A percentile compares a stretch with the other conserved stretches of the same genome.
Evolutionary conservation across 64 coral and sea anemone genomes (phyloP).

Genomic region (Dendronephthya gigantea): DNA sequence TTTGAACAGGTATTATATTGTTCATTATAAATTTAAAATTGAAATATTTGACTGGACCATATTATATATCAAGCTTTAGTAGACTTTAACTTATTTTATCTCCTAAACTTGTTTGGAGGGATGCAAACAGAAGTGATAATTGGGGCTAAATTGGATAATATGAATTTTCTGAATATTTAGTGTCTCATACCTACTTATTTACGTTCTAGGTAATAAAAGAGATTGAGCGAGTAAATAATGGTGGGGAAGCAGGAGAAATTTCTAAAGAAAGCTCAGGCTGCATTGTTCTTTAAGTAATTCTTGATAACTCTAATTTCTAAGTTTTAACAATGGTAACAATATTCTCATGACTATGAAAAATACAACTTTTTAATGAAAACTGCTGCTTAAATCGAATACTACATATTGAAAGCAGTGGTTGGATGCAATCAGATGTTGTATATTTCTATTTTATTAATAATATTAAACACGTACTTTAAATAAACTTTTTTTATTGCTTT

Average conservation of each 20-base stretch:
- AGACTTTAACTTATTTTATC: no score
- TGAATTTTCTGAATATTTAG: no score
- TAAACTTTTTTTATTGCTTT: not conserved
- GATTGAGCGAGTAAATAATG: not conserved
- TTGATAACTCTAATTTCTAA: no score
- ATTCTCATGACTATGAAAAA: not conserved
- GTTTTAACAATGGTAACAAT: not conserved
- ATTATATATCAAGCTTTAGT: no score
- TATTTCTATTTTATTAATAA: not conserved
- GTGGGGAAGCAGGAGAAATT: not conserved
- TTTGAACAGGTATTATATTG: not conserved
- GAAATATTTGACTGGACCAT: not conserved
- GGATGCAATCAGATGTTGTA: not conserved
- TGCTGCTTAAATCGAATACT: not conserved
- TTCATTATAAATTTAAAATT: not conserved
- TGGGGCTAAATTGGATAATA: no score
- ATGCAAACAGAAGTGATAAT: no score
- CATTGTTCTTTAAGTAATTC: not conserved
- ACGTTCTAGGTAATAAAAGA: not conserved
- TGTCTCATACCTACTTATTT: no score
- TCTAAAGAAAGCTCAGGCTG: not conserved
- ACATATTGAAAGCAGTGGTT: not conserved
- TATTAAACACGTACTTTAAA: not conserved
- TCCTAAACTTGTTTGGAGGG: no score
- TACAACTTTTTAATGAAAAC: not conserved